Base-by-base conservation (phyloP, 2,888 invertebrate genomes). In the Lycophotia porphyrea region DNA sequence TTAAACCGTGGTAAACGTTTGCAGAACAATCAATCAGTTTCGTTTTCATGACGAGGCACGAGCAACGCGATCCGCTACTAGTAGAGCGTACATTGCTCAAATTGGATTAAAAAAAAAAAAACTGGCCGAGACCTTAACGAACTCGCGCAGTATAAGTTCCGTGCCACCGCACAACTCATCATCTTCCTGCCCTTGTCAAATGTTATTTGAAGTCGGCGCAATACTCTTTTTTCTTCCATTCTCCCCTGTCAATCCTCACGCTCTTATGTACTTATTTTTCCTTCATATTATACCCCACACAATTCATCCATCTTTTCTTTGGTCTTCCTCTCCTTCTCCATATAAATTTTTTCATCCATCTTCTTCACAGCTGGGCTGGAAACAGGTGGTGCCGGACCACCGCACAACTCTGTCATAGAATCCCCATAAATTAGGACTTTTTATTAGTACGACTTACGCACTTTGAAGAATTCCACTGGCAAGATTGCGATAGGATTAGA, bases 1-100 rank as follows among this genome's bases (percentile, higher is more conserved):
- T 9, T 18, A 52, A 34, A 27, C 18, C 18, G 24, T 24, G 4
- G 27, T 47, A 11, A 55, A 74, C 42, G 44, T 24, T 76, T 24
- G 73, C 5, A 21, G n/a, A 34, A 55, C 27, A 76, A 27, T 44
- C 55, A 44, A 76, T 76, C 27, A 13, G 13, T 36, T 34, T 31
- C 8, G 27, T 24, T 55, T 73, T 42, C 34, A 13, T 42, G 13
- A 27, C 36, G 18, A 34, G 4, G 1, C 9, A 75, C 11, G 42
- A 55, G 13, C 7, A 18, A 76, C 76, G n/a, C 55, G 27, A 44
- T 27, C 42, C 24, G n/a, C n/a, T 21, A 13, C 34, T 18, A 24
- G 27, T 7, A 47, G 21, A 71, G 7, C 1, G 36, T 15, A 13
- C n/a, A 74, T 34, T 42, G 52, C 5, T 34, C 21, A 74, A 52